phyloP scores from a whole-genome alignment of 2,797 vertebrate genomes.

The Poecilia wingei region DNA sequence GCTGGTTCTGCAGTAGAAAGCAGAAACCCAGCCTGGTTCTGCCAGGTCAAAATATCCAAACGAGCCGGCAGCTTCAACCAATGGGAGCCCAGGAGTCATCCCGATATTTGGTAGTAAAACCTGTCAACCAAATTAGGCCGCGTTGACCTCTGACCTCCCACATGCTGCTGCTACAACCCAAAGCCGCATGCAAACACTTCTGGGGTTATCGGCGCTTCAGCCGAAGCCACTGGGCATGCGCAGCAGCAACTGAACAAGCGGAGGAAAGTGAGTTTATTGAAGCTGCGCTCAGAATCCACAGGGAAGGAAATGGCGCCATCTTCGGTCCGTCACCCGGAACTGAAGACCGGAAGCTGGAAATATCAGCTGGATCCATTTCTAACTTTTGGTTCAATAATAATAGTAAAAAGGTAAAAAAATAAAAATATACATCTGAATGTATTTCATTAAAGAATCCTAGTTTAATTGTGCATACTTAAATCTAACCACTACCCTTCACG shows the following conservation, averaged over 20 bases:
- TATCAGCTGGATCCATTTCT: too few relatives aligned
- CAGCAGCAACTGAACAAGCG: not conserved
- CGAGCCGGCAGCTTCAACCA: not conserved
- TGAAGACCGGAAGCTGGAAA: constrained; percentile 8
- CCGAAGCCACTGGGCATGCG: not conserved
- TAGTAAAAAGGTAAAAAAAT: not conserved
- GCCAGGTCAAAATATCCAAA: not conserved
- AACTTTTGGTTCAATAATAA: not conserved
- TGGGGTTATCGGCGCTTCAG: not conserved
- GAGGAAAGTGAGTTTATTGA: not conserved
- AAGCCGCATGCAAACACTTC: not conserved
- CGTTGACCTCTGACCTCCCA: constrained; percentile 47
- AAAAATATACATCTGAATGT: not conserved
- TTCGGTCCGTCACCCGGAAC: constrained; percentile 1
- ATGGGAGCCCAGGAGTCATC: not conserved
- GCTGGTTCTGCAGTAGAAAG: not conserved
- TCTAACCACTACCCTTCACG: not conserved
- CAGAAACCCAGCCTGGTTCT: not conserved
- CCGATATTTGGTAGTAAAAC: constrained; percentile 59
- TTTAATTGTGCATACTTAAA: not conserved
- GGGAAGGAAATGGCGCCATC: constrained; percentile 42
- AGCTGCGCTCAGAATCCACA: not conserved
- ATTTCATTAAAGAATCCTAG: not conserved
- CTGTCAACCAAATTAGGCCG: constrained; percentile 27
- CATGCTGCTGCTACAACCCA: constrained; percentile 8